Percentiles rank a stretch among this genome's conserved stretches.
Conservation (phyloP, 1,140 invertebrate species). For the Aphelinus atriplicis region DNA sequence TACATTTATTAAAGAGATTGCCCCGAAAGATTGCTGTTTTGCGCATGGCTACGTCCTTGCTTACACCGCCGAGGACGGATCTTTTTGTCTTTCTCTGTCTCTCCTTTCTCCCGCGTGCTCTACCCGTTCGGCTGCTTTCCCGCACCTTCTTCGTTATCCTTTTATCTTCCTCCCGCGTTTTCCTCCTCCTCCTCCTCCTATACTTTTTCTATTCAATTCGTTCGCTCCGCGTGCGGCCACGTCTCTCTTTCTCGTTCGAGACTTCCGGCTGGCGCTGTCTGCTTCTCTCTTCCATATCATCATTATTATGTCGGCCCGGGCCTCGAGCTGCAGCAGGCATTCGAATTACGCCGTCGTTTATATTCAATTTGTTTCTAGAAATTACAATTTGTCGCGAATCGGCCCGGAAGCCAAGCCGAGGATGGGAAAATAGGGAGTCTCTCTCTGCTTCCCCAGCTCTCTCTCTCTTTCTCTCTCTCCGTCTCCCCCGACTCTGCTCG, state of each 20-base stretch:
- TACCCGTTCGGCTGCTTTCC: not conserved
- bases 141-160: conserved; percentile 35
- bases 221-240: conserved; percentile 4
- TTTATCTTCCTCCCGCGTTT: conserved; percentile 44
- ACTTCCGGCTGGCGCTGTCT: conserved; percentile 37
- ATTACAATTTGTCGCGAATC: conserved; percentile 62
- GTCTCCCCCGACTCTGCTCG: not conserved
- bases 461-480: not conserved
- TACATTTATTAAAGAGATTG: conserved; percentile 63
- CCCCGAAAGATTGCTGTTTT: conserved; percentile 61
- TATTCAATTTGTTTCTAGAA: conserved; percentile 64
- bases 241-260: conserved; percentile 44
- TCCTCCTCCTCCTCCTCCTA: not conserved
- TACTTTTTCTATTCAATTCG: conserved; percentile 42
- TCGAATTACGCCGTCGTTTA: conserved; percentile 61
- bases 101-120: conserved; percentile 1
- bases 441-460: not conserved
- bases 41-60: conserved; percentile 56
- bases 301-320: conserved; percentile 56
- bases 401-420: conserved; percentile 51
- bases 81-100: conserved; percentile 8
- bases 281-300: conserved; percentile 52
- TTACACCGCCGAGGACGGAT: conserved; percentile 25
- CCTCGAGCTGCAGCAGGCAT: conserved; percentile 57
- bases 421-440: conserved; percentile 36